Percentiles rank a stretch among this genome's conserved stretches.
These are phyloP conservation scores for Heliothis peltigera DNA, from an alignment of 2,888 invertebrate genomes.

Conservation along the genomic window DNA sequence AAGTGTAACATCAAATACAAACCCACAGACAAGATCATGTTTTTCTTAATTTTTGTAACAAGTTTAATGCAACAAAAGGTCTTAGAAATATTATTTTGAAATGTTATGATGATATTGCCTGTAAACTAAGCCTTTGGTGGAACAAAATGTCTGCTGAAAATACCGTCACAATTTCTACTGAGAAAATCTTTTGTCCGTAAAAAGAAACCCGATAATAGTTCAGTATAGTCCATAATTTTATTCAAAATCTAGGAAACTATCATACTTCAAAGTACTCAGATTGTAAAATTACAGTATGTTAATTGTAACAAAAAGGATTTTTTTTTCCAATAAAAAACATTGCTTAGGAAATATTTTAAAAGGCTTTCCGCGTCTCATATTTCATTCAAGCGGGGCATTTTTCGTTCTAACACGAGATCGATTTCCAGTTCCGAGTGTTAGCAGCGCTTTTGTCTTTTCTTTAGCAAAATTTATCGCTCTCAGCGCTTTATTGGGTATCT, in stretches of 20 bases:
- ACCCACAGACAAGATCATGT: not conserved
- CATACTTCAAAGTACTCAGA: slow-evolving; percentile 5
- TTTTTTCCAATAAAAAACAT: slow-evolving; percentile 23
- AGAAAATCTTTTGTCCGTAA: too few relatives aligned
- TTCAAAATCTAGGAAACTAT: slow-evolving; percentile 12
- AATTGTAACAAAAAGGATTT: slow-evolving; percentile 18
- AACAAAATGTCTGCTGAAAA: not conserved
- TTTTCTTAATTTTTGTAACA: not conserved
- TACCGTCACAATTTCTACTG: not conserved
- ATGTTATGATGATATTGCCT: not conserved
- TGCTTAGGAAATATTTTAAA: slow-evolving; percentile 58
- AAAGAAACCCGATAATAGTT: slow-evolving; percentile 10
- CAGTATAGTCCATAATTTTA: not conserved
- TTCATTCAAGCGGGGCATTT: slow-evolving; percentile 53
- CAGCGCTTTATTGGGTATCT: slow-evolving; percentile 46
- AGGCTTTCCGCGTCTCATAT: slow-evolving; percentile 59
- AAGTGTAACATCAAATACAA: too few relatives aligned
- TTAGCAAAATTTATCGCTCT: slow-evolving; percentile 41
- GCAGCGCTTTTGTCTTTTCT: slow-evolving; percentile 43
- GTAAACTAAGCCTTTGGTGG: not conserved
- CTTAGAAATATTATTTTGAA: not conserved
- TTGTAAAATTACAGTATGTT: not conserved
- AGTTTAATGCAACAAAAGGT: not conserved
- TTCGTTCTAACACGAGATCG: slow-evolving; percentile 40
- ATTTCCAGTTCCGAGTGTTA: slow-evolving; percentile 41